Evolutionary conservation across 2,888 invertebrate species (phyloP).

Genomic region (Uropetala carovei): DNA sequence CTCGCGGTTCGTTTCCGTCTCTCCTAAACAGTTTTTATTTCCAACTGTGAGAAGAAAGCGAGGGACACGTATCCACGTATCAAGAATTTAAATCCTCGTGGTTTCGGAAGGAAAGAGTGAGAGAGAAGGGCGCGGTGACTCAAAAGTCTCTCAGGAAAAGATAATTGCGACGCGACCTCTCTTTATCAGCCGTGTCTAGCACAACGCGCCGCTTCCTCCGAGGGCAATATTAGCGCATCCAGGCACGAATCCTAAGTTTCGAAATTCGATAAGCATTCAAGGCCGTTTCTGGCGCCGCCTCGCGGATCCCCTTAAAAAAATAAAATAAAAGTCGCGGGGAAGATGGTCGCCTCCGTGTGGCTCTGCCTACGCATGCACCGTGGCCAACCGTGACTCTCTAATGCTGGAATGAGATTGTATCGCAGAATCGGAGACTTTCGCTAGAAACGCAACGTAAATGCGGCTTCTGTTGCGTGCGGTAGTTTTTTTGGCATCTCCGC

Average conservation of each 20-base stretch:
- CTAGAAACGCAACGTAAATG: not conserved
- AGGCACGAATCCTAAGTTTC: not conserved
- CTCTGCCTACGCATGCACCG: not conserved
- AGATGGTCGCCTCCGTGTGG: too few relatives aligned
- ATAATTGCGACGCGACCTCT: not conserved
- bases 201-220: not conserved
- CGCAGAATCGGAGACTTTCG: not conserved
- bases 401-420: not conserved
- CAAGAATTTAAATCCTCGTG: not conserved
- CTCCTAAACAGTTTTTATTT: too few relatives aligned
- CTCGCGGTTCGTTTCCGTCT: too few relatives aligned
- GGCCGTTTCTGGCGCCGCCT: not conserved
- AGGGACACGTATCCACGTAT: not conserved
- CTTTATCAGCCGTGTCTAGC: not conserved
- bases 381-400: not conserved
- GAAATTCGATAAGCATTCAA: constrained; percentile 18
- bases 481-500: not conserved
- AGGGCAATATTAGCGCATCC: not conserved
- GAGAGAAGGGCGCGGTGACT: not conserved
- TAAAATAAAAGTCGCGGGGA: too few relatives aligned
- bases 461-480: not conserved
- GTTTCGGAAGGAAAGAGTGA: not conserved
- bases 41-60: not conserved
- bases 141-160: not conserved
- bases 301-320: not conserved